Evolutionary conservation across 2,113 vertebrate species (phyloP), one percentile per base, ranked within the genome.

Genomic region (Macheiramphus alcinus): DNA sequence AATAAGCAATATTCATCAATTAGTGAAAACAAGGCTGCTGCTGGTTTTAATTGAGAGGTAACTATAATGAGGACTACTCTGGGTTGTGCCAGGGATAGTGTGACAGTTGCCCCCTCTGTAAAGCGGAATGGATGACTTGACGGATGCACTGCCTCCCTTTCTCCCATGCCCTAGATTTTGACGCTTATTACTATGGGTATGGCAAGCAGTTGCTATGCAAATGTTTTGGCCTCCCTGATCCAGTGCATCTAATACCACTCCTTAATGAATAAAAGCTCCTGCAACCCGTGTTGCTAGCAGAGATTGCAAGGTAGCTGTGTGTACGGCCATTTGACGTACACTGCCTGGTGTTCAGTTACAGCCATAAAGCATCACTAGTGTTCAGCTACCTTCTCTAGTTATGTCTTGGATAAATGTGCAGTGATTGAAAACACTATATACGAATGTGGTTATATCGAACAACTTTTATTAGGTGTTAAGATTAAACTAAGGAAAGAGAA

Each of bases 401-500:
- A 13, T 21, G 17, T 56, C 13, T 13, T 32, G 50, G 47, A 25
- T 50, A 53, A 50, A 42, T 4, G n/a, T 59, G 19, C 47, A 72
- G 45, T 43, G 82, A 29, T 13, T 68, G 48, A 87, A 95, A 90
- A 36, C 27, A 7, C 34, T 21, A 0, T 50, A 9, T 76, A 6
- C 0, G 0, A 40, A 32, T 80, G n/a, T 58, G 19, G 12, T 73
- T 86, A 7, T 13, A 42, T 15, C 34, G 59, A 84, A 55, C 17
- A 78, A 19, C 29, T 62, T 66, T 45, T 59, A 29, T 71, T 58
- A n/a, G 12, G 16, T 71, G 20, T 29, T 82, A n/a, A 26, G 55
- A 74, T 63, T 74, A 70, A 83, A 53, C 26, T 36, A 80, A 84
- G 67, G 26, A 84, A 89, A 81, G 55, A 92, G 7, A 76, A 81